Percentiles rank a stretch among this genome's conserved stretches.
phyloP scores from a whole-genome alignment of 2,797 vertebrate genomes.

The Falco biarmicus region DNA sequence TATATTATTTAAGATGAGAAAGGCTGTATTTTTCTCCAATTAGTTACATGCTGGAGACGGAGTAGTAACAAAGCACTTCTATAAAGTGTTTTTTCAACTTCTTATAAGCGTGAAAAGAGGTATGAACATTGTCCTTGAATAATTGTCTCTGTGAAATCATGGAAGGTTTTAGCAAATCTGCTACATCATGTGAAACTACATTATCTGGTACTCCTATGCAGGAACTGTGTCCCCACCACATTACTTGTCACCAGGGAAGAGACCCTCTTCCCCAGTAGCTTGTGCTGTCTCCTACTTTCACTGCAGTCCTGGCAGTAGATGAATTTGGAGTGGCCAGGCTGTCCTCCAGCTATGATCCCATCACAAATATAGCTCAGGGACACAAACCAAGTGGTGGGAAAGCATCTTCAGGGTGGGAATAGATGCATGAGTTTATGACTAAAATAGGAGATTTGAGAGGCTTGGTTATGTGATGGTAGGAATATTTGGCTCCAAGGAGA shows the following conservation, averaged over 20 bases:
- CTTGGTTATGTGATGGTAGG: background rate
- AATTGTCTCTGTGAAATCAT: background rate
- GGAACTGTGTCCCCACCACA: accelerated
- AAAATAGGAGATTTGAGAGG: background rate
- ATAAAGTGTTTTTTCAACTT: background rate
- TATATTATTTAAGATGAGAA: background rate
- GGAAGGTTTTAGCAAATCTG: background rate
- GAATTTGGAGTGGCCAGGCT: background rate
- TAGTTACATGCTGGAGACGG: background rate
- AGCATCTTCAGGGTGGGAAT: background rate
- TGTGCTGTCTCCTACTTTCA: background rate
- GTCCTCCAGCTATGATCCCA: background rate
- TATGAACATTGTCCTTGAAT: background rate
- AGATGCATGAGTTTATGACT: background rate
- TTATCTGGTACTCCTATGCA: background rate
- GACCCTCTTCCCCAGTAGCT: background rate
- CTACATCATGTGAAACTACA: background rate
- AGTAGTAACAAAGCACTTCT: background rate
- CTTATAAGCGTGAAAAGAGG: background rate
- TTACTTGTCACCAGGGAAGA: background rate
- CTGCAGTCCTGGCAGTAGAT: too few species aligned
- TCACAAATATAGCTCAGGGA: background rate
- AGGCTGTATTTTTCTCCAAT: background rate
- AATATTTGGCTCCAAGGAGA: background rate
- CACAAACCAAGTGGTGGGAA: background rate